Percentiles rank a stretch among this genome's conserved stretches.
Conservation (phyloP, 2,113 vertebrate genomes). For the Trematomus loennbergii region DNA sequence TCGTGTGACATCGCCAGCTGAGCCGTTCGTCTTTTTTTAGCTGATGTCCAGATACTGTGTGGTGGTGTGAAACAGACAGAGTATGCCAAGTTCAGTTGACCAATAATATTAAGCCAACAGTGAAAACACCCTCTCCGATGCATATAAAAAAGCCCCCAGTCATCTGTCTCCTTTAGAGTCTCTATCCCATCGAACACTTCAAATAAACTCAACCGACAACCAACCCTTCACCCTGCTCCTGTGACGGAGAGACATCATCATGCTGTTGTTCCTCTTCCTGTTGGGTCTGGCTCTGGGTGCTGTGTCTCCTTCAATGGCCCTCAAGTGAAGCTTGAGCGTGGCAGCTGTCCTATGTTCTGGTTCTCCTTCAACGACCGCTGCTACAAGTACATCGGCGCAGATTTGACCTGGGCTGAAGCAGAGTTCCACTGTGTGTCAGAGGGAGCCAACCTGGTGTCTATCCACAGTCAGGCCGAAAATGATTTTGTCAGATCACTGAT, state of each 20-base stretch:
- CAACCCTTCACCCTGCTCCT: not conserved
- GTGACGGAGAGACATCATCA: constrained; percentile 1
- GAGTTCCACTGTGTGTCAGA: constrained; percentile 43
- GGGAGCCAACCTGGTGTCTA: too few species aligned
- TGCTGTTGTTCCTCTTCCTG: constrained; percentile 29
- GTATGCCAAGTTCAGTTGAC: not conserved
- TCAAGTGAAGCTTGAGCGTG: not conserved
- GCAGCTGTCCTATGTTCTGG: constrained; percentile 40
- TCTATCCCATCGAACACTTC: not conserved
- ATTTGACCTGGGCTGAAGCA: constrained; percentile 35
- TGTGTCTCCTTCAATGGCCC: not conserved
- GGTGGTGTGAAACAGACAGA: not conserved
- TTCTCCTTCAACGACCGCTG: not conserved
- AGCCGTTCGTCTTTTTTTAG: too few species aligned
- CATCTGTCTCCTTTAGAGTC: not conserved
- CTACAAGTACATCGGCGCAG: constrained; percentile 25
- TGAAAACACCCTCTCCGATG: constrained; percentile 3
- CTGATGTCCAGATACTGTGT: too few species aligned
- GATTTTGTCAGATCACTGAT: not conserved
- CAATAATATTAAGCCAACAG: not conserved
- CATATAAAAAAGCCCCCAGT: not conserved
- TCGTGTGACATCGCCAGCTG: too few species aligned
- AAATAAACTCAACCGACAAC: not conserved
- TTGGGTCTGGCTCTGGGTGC: constrained; percentile 35
- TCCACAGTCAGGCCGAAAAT: constrained; percentile 1